Conservation (phyloP, 1,140 invertebrate genomes). For the Ephestia elutella region DNA sequence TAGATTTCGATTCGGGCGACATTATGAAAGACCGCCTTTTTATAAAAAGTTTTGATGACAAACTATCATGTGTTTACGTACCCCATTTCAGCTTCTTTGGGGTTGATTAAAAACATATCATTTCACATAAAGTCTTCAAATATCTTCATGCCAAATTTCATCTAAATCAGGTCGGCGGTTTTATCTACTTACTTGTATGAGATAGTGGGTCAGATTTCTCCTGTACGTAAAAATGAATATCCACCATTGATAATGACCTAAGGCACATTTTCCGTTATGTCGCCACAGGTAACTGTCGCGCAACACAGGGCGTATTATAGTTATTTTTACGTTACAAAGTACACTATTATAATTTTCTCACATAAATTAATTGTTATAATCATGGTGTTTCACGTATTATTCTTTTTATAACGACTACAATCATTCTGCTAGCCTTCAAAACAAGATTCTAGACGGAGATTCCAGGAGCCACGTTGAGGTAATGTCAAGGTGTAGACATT, state of each 20-base stretch:
- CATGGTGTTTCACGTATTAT: not conserved
- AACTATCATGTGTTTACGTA: too few species aligned
- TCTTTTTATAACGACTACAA: conserved; percentile 12
- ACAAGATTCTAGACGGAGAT: conserved; percentile 10
- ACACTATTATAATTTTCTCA: not conserved
- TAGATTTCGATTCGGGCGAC: conserved; percentile 29
- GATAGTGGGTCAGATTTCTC: not conserved
- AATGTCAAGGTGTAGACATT: conserved; percentile 21
- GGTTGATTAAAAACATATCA: too few species aligned
- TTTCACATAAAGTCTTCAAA: too few species aligned
- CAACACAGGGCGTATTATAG: not conserved
- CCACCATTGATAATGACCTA: not conserved
- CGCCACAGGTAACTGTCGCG: too few species aligned
- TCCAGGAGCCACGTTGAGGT: conserved; percentile 6
- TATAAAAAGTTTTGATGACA: not conserved
- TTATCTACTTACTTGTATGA: not conserved
- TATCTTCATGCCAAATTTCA: too few species aligned
- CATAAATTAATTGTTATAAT: not conserved
- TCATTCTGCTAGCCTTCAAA: conserved; percentile 11
- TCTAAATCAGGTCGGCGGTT: too few species aligned
- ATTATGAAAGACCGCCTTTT: conserved; percentile 20
- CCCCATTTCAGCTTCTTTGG: too few species aligned
- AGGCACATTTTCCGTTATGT: too few species aligned
- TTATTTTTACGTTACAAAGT: not conserved
- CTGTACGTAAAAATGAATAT: too few species aligned